Evolutionary conservation across 2,888 invertebrate species (phyloP).

Genomic region (Axea sp.): DNA sequence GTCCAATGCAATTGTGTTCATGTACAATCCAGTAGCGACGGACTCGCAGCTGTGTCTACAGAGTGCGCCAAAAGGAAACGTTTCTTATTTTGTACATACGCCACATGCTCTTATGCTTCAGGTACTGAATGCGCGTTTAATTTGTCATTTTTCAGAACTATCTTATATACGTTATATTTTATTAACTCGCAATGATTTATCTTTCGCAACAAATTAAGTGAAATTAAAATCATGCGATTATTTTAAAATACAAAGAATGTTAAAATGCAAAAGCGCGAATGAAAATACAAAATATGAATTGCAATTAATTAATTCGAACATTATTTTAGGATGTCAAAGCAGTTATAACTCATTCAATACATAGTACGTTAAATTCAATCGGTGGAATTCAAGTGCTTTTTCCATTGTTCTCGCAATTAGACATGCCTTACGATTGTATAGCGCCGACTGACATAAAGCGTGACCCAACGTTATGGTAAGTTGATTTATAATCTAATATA

Average conservation of each 20-base stretch:
- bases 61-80: conserved; percentile 98
- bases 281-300: too few species aligned
- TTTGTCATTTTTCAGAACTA: too few species aligned
- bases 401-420: conserved; percentile 98
- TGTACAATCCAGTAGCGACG: conserved; percentile 99
- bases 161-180: too few species aligned
- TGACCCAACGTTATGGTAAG: conserved; percentile 93
- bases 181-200: too few species aligned
- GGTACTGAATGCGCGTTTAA: conserved; percentile 81
- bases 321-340: conserved; percentile 96
- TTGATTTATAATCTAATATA: conserved; percentile 5
- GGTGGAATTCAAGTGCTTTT: conserved; percentile 99
- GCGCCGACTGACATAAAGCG: conserved; percentile 89
- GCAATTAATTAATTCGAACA: neutral
- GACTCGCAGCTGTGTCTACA: conserved; percentile 99
- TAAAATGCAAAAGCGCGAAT: too few species aligned
- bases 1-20: conserved; percentile 97
- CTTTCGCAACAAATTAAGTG: too few species aligned
- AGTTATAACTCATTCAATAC: conserved; percentile 99
- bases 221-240: too few species aligned
- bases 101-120: conserved; percentile 99
- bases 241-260: too few species aligned
- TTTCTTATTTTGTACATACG: conserved; percentile 98
- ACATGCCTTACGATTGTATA: conserved; percentile 92
- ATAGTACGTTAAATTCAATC: conserved; percentile 98